Base-by-base conservation (phyloP, 1,140 invertebrate species). In the Grapholita molesta region DNA sequence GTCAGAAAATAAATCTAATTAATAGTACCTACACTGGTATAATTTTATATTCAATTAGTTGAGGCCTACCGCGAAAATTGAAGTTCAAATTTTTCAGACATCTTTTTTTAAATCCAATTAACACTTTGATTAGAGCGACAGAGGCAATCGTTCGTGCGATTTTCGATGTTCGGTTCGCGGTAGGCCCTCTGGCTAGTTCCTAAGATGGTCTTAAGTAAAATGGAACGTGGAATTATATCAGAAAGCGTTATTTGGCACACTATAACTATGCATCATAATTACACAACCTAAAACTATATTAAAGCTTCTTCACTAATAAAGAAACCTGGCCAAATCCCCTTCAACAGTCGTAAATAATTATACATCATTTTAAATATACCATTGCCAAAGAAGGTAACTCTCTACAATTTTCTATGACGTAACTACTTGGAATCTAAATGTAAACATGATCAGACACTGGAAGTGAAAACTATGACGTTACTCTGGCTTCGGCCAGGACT, bases 391-490 rank as follows among this genome's bases (percentile, higher is more conserved):
- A 61, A 61, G 25, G 55, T 12, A 57, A 25, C 18, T n/a, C 24
- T n/a, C 9, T 55, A 8, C 23, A 30, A 18, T 32, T 28, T 61
- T 25, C 55, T 61, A 25, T 61, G 42, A 48, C 42, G 42, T 61
- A 12, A 7, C 8, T 6, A 25, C n/a, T 61, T 8, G 55, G 25
- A 28, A 32, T 32, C 55, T 61, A 61, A 61, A 61, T 61, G 55
- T 61, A 61, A 61, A 61, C 55, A 61, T 61, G 55, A 61, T 25
- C 28, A 61, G 55, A 61, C 15, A 61, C 55, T 61, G 55, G 55
- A 61, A 61, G 55, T 61, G 55, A 28, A 28, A 61, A 30, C 55
- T 7, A 61, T 61, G 55, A 61, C 28, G 28, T 61, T 25, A 61
- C 15, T 5, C 32, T 61, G 55, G 55, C 55, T 61, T 21, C 55